Base-by-base conservation (phyloP, 2,888 invertebrate genomes). In the Cephus pulcher region DNA sequence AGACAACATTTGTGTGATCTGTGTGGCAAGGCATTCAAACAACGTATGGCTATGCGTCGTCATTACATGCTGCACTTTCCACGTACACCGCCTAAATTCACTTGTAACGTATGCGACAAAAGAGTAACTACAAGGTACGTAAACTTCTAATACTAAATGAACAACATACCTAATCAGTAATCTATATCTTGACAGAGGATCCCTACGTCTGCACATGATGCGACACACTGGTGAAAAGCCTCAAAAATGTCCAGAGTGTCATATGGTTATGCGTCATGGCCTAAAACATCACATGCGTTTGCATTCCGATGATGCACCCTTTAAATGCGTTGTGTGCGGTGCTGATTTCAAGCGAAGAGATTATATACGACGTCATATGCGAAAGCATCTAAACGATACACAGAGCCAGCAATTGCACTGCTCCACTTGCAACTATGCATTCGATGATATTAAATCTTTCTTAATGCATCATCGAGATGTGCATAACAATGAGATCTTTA, bases 21-120 rank as follows among this genome's bases (percentile, higher is more conserved):
- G 40, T 78, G 78, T 69, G 78, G 78, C 11, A 78, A 76, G 69
- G 75, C 78, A 15, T 78, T 78, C 34, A 78, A 78, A 33, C 78
- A 78, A 71, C 69, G 78, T n/a, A 78, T 78, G 12, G 78, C 78
- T n/a, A 78, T 78, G 78, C 78, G 78, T 11, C 75, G 78, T 35
- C 78, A 78, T 70, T 78, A 78, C 33, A 78, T 78, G 78, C 34
- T 78, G 37, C 78, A 78, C 32, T 78, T 78, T 76, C 78, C 78
- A 6, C 75, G 78, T n/a, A 75, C 78, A 15, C 78, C 78, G 11
- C 78, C 78, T n/a, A 78, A 78, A 78, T 78, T 78, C 71, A 78
- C 69, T 32, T 78, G 78, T 70, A 75, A 75, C 32, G 76, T 78
- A 37, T 78, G 78, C 71, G 78, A 78, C 12, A 78, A 78, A 32